Evolutionary conservation across 2,888 invertebrate species (phyloP), one percentile per base, ranked within the genome.

Genomic region (Morpho helenor): DNA sequence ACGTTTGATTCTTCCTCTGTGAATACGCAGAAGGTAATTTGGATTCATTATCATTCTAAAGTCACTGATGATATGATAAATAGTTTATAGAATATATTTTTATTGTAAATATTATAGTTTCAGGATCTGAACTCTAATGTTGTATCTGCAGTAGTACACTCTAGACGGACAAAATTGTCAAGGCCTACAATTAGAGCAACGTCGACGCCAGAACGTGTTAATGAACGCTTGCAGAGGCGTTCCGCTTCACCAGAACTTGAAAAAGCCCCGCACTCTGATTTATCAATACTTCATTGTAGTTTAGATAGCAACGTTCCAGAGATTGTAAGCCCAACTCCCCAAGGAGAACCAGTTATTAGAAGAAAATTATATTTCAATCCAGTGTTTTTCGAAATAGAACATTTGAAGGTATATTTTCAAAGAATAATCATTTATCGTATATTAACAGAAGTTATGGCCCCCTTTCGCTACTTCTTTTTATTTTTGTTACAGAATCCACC

Each of bases 351-450:
- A 49, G 75, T 75, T 0, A 92, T 94, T 7, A 91, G 96, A 60
- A 93, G 94, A 69, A 96, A 97, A 74, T 86, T 97, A 4, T 97
- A 96, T 76, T 97, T 97, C 73, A 97, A 97, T 83, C 97, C 97
- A 0, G 96, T 97, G 0, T 98, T 97, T 79, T 97, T 98, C 73
- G 97, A 98, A 79, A 94, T 95, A 1, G 96, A 97, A 75, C 87
- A 96, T 63, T 85, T 98, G 54, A 91, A 95, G 92, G 96, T 96
- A 91, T 3, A 8, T 5, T 47, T 23, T 9, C 23, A 8, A 8
- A 31, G 31, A 31, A 54, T 7, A 40, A 42, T 10, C 7, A 8
- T 3, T 42, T 51, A 7, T 49, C 1, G 31, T 55, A 40, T 39
- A 22, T 43, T 31, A 23, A 41, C 23, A 43, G 5, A 23, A 31